These are phyloP conservation scores for Mystacornis crossleyi DNA, from an alignment of 2,113 vertebrate genomes.

Conservation along the genomic window DNA sequence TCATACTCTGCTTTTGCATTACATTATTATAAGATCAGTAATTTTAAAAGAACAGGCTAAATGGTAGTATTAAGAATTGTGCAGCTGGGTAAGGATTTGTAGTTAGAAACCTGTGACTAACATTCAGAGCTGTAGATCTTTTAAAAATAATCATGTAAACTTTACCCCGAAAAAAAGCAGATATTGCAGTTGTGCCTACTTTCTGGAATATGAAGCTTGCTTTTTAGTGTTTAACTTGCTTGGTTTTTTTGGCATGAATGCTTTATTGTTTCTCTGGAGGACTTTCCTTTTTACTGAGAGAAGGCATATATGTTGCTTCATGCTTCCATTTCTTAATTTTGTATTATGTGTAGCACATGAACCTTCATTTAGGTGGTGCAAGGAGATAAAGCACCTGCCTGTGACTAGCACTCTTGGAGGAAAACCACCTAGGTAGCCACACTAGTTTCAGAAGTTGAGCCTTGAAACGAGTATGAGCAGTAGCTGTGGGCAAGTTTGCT, in stretches of 20 bases:
- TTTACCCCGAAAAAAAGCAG: not conserved
- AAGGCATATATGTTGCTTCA: not conserved
- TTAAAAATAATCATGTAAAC: not conserved
- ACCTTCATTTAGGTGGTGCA: not conserved
- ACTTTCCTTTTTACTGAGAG: not conserved
- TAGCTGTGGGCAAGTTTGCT: not conserved
- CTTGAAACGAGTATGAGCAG: not conserved
- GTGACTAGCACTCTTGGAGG: not conserved
- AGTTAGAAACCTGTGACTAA: not conserved
- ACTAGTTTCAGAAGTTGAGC: not conserved
- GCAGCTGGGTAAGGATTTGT: not conserved
- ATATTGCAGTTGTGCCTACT: accelerated
- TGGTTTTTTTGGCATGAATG: not conserved
- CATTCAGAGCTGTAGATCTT: not conserved
- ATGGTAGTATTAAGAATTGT: not conserved
- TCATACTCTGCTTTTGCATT: not conserved
- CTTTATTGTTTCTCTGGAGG: not conserved
- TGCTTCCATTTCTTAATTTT: not conserved
- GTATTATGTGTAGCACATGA: not conserved
- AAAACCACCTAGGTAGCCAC: not conserved
- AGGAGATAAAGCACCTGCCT: not conserved
- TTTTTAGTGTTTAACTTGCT: not conserved
- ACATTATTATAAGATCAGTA: not conserved
- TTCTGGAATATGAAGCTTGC: not conserved
- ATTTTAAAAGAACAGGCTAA: not conserved